Conservation (phyloP, 2,888 invertebrate genomes). For the Entomobrya multifasciata region DNA sequence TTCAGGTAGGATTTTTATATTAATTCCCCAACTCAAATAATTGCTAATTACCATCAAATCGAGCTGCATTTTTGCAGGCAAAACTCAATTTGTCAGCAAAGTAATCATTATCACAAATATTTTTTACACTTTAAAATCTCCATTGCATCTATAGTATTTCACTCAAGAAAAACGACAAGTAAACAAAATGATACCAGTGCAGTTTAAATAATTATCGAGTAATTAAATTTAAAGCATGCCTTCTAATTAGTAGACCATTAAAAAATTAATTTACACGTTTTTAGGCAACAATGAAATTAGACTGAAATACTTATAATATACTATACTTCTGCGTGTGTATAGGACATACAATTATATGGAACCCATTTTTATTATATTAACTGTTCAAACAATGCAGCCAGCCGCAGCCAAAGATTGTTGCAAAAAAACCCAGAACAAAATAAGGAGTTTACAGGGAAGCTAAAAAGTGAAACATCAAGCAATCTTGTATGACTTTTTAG, state of each 20-base stretch:
- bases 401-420: slow-evolving; percentile 73
- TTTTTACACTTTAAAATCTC: background rate
- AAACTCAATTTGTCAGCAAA: background rate
- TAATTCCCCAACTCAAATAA: background rate
- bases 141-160: background rate
- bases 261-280: slow-evolving; percentile 14
- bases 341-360: background rate
- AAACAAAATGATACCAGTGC: too few species aligned
- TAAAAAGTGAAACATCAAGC: slow-evolving; percentile 7
- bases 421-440: background rate
- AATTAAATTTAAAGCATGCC: too few species aligned
- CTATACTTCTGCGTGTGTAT: background rate
- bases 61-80: background rate
- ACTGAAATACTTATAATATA: slow-evolving; percentile 14
- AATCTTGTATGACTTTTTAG: too few species aligned
- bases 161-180: too few species aligned
- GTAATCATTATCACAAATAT: background rate
- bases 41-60: too few species aligned
- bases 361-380: slow-evolving; percentile 14
- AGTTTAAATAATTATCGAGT: too few species aligned
- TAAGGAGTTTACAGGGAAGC: slow-evolving; percentile 48
- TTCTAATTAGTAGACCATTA: background rate
- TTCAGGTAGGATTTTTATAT: background rate
- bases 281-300: slow-evolving; percentile 26
- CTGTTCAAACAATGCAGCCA: slow-evolving; percentile 65